These are phyloP conservation scores for Uria lomvia DNA, from an alignment of 2,113 vertebrate species.

Conservation along the genomic window DNA sequence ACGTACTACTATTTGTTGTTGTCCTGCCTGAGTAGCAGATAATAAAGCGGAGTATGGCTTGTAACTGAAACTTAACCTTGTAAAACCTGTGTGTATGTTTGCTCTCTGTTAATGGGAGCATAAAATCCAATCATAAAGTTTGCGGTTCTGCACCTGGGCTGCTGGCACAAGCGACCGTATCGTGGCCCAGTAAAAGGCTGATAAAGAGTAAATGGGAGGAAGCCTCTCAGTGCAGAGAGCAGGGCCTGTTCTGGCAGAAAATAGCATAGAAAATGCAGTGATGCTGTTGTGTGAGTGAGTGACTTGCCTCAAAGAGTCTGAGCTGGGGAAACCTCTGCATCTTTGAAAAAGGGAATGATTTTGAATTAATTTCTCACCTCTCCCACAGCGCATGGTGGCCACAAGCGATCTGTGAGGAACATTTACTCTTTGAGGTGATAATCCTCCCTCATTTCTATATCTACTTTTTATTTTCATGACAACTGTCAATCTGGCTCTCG, in stretches of 20 bases:
- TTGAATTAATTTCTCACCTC: not conserved
- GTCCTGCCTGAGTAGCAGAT: constrained; percentile 15
- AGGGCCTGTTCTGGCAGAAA: not conserved
- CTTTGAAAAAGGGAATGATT: not conserved
- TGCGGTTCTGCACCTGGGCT: constrained; percentile 41
- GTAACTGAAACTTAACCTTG: constrained; percentile 72
- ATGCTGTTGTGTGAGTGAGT: fast-evolving
- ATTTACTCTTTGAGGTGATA: not conserved
- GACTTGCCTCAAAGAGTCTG: not conserved
- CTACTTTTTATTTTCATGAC: not conserved
- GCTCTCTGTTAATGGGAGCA: constrained; percentile 68
- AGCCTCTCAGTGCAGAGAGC: not conserved
- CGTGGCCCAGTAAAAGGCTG: not conserved
- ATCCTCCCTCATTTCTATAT: not conserved
- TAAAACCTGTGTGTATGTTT: constrained; percentile 68
- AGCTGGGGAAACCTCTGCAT: not conserved
- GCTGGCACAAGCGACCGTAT: not conserved
- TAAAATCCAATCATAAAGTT: constrained; percentile 64
- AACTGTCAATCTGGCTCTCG: not conserved
- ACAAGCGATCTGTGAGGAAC: not conserved
- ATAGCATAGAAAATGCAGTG: not conserved
- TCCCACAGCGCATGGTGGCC: not conserved
- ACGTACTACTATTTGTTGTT: not conserved
- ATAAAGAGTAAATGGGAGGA: not conserved
- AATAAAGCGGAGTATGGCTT: constrained; percentile 37